These are phyloP conservation scores for Falco punctatus DNA, from an alignment of 2,113 vertebrate genomes.

Conservation along the genomic window DNA sequence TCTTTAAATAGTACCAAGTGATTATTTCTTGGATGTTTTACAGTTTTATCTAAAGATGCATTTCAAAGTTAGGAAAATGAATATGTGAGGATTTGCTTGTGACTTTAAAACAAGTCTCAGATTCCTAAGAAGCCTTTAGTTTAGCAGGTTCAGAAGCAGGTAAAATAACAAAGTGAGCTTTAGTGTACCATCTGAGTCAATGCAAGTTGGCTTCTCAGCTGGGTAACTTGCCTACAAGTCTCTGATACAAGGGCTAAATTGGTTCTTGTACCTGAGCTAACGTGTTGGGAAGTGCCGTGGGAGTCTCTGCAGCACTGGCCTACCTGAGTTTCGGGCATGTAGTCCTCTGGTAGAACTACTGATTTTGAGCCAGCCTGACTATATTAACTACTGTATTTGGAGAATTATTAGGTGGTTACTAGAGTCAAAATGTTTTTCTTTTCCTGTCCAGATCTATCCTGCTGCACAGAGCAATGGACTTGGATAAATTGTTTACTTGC, in stretches of 20 bases:
- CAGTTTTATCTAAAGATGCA: not conserved
- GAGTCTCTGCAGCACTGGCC: not conserved
- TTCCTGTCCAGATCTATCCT: not conserved
- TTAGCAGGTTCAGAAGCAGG: not conserved
- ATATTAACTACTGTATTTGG: not conserved
- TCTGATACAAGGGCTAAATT: not conserved
- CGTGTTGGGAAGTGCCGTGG: not conserved
- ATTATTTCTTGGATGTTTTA: not conserved
- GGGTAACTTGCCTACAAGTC: not conserved
- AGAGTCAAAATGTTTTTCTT: not conserved
- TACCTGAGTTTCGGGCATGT: rapidly evolving
- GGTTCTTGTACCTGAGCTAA: not conserved
- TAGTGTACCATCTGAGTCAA: not conserved
- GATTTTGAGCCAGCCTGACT: not conserved
- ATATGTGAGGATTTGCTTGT: not conserved
- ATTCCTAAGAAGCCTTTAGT: not conserved
- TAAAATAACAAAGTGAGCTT: not conserved
- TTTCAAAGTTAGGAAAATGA: not conserved
- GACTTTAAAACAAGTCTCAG: not conserved
- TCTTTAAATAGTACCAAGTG: not conserved
- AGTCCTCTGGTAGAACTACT: not conserved
- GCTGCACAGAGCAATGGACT: not conserved
- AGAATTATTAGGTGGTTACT: not conserved
- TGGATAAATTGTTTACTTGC: not conserved
- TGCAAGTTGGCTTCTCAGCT: not conserved